These are phyloP conservation scores for Lophura nycthemera DNA, from an alignment of 2,113 vertebrate genomes.

Conservation along the genomic window DNA sequence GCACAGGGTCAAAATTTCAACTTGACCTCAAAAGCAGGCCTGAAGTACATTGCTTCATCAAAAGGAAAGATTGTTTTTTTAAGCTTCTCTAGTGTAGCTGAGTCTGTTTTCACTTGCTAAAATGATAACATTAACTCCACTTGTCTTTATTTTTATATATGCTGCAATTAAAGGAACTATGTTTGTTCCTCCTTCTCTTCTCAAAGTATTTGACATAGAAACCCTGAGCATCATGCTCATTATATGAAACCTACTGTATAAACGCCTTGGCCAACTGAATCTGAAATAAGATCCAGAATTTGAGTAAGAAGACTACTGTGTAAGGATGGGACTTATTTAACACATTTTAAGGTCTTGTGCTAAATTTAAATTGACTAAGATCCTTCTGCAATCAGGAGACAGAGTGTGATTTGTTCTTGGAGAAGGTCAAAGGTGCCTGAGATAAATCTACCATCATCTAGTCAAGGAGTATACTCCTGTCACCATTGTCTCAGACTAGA, in stretches of 20 bases:
- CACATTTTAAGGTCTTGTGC: neutral
- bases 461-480: neutral
- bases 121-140: conserved; percentile 29
- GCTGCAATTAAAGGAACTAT: neutral
- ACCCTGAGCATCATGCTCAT: neutral
- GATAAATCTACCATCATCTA: neutral
- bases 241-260: neutral
- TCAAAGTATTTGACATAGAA: conserved; percentile 18
- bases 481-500: neutral
- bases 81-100: neutral
- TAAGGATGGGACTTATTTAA: neutral
- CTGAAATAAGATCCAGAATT: neutral
- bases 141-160: conserved; percentile 32
- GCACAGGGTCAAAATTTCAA: neutral
- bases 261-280: neutral
- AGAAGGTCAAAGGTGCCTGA: neutral
- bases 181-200: conserved; percentile 27
- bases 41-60: neutral
- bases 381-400: neutral
- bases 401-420: neutral
- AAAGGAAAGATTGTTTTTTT: neutral
- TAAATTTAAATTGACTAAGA: neutral
- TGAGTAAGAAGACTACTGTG: neutral
- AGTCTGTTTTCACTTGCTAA: conserved; percentile 44
- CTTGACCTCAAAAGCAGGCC: neutral